Percentiles rank a stretch among this genome's conserved stretches.
These are phyloP conservation scores for Eupleurogrammus muticus DNA, from an alignment of 2,797 vertebrate genomes.

Conservation along the genomic window DNA sequence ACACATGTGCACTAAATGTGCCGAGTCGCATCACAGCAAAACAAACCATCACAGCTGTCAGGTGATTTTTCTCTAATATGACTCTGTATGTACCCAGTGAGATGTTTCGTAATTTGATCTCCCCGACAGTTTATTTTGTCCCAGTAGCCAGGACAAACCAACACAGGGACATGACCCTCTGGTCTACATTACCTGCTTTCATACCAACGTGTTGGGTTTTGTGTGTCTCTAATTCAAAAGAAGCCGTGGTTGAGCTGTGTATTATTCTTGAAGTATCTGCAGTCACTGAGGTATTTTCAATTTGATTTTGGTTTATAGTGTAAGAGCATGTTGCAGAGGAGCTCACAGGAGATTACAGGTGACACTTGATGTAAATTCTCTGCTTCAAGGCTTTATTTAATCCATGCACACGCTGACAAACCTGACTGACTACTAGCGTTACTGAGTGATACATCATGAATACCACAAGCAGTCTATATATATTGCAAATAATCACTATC, in stretches of 20 bases:
- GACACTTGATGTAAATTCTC: not conserved
- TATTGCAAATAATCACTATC: too few relatives aligned
- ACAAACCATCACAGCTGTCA: not conserved
- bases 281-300: not conserved
- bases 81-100: not conserved
- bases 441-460: too few relatives aligned
- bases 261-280: not conserved
- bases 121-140: not conserved
- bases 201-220: not conserved
- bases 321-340: conserved; percentile 2
- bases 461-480: too few relatives aligned
- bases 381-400: too few relatives aligned
- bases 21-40: not conserved
- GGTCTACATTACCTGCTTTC: not conserved
- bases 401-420: too few relatives aligned
- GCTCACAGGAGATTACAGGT: too few relatives aligned
- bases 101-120: not conserved
- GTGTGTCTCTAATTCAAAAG: not conserved
- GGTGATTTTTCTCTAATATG: not conserved
- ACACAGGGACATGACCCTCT: not conserved
- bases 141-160: not conserved
- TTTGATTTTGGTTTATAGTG: not conserved
- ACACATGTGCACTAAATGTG: not conserved
- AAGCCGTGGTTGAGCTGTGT: not conserved
- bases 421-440: too few relatives aligned